Conservation (phyloP, 2,888 invertebrate genomes). For the Synergus umbraculus region DNA sequence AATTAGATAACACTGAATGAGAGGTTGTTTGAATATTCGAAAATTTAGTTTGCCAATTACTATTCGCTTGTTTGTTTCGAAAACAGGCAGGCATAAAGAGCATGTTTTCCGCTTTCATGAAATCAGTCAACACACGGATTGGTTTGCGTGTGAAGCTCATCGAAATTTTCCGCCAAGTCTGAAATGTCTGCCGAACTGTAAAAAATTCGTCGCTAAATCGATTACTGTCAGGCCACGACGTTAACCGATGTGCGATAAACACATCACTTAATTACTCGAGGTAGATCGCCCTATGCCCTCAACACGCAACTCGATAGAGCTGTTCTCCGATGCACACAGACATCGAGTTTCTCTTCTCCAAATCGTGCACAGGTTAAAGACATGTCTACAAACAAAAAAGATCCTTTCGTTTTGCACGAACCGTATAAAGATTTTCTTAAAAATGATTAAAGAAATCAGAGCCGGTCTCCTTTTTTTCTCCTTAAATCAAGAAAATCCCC, state of each 20-base stretch:
- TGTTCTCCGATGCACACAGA: slow-evolving; percentile 50
- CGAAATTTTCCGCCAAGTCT: slow-evolving; percentile 43
- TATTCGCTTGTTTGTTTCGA: slow-evolving; percentile 15
- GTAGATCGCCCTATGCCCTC: slow-evolving; percentile 62
- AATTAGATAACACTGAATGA: no score
- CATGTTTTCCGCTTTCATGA: neutral
- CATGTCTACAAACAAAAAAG: no score
- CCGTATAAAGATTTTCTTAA: no score
- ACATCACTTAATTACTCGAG: slow-evolving; percentile 74
- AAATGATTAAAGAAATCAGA: no score
- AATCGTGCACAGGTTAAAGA: slow-evolving; percentile 40
- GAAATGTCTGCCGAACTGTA: slow-evolving; percentile 61
- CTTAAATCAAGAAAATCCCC: no score
- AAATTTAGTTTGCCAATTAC: slow-evolving; percentile 5
- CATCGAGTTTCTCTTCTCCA: slow-evolving; percentile 51
- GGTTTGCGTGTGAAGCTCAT: slow-evolving; percentile 45
- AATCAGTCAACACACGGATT: neutral
- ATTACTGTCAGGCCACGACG: slow-evolving; percentile 66
- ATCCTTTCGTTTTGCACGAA: no score
- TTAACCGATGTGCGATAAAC: slow-evolving; percentile 73
- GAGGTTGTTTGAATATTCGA: neutral
- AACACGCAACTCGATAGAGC: slow-evolving; percentile 62
- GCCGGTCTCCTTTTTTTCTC: no score
- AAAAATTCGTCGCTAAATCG: slow-evolving; percentile 70
- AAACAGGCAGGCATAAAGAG: neutral